Evolutionary conservation across 2,113 vertebrate genomes (phyloP), one percentile per base, ranked within the genome.

Genomic region (Gorsachius goisagi): DNA sequence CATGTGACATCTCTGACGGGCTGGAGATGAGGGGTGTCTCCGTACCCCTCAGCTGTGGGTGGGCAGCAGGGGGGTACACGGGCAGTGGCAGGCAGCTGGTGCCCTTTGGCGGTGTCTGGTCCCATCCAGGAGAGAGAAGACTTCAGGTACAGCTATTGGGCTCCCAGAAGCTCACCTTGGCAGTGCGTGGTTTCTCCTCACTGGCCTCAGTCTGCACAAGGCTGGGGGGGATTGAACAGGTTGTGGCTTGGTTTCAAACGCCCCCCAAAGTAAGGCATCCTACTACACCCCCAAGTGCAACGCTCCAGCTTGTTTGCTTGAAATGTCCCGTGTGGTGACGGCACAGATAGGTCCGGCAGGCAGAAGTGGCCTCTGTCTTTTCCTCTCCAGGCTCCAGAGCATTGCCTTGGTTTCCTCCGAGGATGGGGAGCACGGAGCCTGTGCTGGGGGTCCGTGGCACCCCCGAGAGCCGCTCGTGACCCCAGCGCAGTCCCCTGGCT

Each of bases 271-370:
- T 9, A 17, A 68, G 8, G 23, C 2, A 2, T 12, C 52, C 58
- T 52, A 30, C 62, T 76, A 14, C 27, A 63, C 2, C 15, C 3
- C 0, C 27, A 45, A 62, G 28, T 5, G 39, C 59, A 49, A 5
- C 1, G 19, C 66, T 64, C 39, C 50, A 35, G 45, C 16, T 58
- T 3, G 5, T n/a, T 67, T 52, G 11, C 55, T 52, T 67, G 35
- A 45, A 83, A 50, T 8, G 7, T 7, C n/a, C 45, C 7, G 0
- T 0, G 4, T 11, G 14, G 23, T 32, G 58, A n/a, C 0, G 2
- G 62, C 20, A 49, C 1, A 0, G 58, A 12, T 9, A 58, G 45
- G 18, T 58, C 75, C 73, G 41, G 39, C 63, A 85, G 45, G 37
- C 53, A 77, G 41, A 78, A 27, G 13, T 5, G 15, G 55, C 49